A percentile compares a stretch with the other conserved stretches of the same genome.
These are phyloP conservation scores for Blomia tropicalis DNA, from an alignment of 2,888 invertebrate species.

Conservation along the genomic window DNA sequence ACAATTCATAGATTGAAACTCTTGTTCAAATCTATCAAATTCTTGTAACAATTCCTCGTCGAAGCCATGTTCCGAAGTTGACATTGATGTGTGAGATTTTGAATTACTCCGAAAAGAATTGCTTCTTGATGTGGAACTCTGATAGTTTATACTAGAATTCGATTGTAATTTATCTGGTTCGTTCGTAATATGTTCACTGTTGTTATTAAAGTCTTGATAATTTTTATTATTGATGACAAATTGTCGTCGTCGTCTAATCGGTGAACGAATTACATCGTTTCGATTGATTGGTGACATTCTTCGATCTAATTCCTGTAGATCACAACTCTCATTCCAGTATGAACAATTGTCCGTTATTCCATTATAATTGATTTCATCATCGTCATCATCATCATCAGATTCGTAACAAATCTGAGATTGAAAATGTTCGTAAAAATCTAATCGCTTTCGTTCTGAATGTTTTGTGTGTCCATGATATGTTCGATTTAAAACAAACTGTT, in stretches of 20 bases:
- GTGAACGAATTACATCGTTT: neutral
- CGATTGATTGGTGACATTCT: neutral
- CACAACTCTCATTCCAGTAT: neutral
- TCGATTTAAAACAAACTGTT: neutral
- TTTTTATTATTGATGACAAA: neutral
- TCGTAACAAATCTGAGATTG: neutral
- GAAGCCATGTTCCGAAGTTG: slow-evolving; percentile 1
- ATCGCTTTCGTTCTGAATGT: slow-evolving; percentile 8
- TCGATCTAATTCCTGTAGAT: neutral
- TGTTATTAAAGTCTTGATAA: slow-evolving; percentile 3
- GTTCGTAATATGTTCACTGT: neutral
- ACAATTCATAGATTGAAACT: slow-evolving; percentile 14
- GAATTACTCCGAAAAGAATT: neutral
- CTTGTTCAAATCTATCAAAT: slow-evolving; percentile 5
- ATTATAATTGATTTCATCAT: neutral
- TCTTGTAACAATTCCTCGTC: slow-evolving; percentile 16
- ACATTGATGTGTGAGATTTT: neutral
- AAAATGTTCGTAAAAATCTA: slow-evolving; percentile 2
- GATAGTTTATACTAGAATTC: neutral
- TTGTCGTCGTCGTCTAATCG: neutral
- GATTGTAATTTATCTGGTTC: neutral
- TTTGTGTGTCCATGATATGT: slow-evolving; percentile 26
- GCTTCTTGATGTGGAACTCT: neutral
- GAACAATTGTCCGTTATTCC: neutral
- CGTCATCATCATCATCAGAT: slow-evolving; percentile 2